These are phyloP conservation scores for Clostera curtula DNA, from an alignment of 2,888 invertebrate genomes.

Conservation along the genomic window DNA sequence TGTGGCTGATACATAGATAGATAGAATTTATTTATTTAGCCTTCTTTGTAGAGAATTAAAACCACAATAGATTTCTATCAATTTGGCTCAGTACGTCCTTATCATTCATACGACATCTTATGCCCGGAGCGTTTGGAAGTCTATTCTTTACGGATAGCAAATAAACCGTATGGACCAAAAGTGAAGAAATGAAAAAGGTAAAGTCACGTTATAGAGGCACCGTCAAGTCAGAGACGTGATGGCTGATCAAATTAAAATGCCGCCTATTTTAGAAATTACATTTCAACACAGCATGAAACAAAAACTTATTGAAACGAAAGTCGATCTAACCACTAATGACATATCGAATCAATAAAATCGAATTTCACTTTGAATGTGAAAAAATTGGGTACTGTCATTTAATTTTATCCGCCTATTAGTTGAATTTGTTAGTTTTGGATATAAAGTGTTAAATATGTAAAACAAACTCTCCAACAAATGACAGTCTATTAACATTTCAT, in stretches of 20 bases:
- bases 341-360: constrained; percentile 2
- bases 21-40: too few relatives aligned
- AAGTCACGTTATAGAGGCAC: background rate
- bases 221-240: constrained; percentile 25
- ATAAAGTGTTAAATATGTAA: background rate
- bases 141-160: too few relatives aligned
- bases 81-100: too few relatives aligned
- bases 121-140: too few relatives aligned
- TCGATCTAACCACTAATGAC: constrained; percentile 5
- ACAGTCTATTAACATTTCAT: too few relatives aligned
- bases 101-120: too few relatives aligned
- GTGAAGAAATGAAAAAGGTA: too few relatives aligned
- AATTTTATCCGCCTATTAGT: background rate
- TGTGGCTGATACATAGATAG: too few relatives aligned
- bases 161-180: too few relatives aligned
- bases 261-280: constrained; percentile 9
- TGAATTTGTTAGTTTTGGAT: background rate
- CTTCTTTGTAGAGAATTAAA: too few relatives aligned
- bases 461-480: too few relatives aligned
- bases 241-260: constrained; percentile 21
- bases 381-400: background rate
- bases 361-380: background rate
- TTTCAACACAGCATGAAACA: constrained; percentile 8
- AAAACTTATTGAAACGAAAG: constrained; percentile 14
- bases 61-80: too few relatives aligned